Evolutionary conservation across 2,113 vertebrate species (phyloP), one percentile per base, ranked within the genome.

Genomic region (Hystrix cristata): DNA sequence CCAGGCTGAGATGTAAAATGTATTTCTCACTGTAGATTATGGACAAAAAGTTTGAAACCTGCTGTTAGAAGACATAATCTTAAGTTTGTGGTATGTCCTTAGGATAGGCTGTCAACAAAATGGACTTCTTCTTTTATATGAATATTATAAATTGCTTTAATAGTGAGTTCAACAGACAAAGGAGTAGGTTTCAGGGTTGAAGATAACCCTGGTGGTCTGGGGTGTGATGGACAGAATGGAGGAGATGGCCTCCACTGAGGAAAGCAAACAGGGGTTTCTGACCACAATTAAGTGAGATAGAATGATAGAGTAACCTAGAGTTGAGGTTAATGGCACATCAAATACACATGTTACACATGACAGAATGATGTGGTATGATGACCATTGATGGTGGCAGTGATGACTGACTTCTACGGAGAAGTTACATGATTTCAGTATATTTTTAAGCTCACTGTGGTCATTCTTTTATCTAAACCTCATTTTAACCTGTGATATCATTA

Each of bases 391-490:
- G 6, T 59, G 88, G 3, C 62, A 27, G 79, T 72, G 38, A 76
- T 6, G 13, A 43, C 69, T 80, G 85, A n/a, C 59, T 95, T 82
- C 46, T 87, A 64, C 18, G 31, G 59, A 65, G 57, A 88, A 11
- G 31, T 18, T 67, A 46, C 31, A 93, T 48, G 34, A 62, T 31
- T 12, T 69, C 27, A 18, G 43, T 43, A 48, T 9, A 62, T 92
- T 67, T 84, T 95, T 86, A 71, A 91, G 74, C 38, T 93, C 86
- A 72, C 87, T 81, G 25, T 57, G 46, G 59, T 62, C 81, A 69
- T 95, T 90, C 64, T 27, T 95, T 79, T 48, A 55, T 74, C 94
- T 81, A 94, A 85, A 84, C 38, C 43, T 90, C 78, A 71, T n/a
- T 88, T 82, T 89, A 82, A 86, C 55, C 2, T 53, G 16, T 74